These are phyloP conservation scores for Amazona guildingii DNA, from an alignment of 2,113 vertebrate genomes.

Conservation along the genomic window DNA sequence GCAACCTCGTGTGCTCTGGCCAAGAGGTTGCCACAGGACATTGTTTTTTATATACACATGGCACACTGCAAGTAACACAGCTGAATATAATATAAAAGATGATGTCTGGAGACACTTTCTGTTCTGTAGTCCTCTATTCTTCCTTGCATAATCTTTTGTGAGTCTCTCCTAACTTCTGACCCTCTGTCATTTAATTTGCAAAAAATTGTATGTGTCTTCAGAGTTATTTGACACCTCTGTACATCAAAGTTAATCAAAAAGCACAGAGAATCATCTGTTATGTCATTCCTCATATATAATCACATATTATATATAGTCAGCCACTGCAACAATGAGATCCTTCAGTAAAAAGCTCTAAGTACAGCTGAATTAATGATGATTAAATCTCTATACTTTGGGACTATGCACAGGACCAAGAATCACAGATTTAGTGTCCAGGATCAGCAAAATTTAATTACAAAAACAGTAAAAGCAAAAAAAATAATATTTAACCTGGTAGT, in stretches of 20 bases:
- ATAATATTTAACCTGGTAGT: slow-evolving; percentile 88
- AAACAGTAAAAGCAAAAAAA: not conserved
- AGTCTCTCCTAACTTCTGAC: not conserved
- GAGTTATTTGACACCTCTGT: not conserved
- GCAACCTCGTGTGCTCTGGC: not conserved
- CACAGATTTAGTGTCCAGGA: not conserved
- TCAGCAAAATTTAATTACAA: not conserved
- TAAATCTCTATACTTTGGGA: rapidly evolving
- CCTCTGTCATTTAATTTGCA: not conserved
- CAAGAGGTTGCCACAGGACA: not conserved
- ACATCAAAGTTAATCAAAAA: not conserved
- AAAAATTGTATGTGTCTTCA: not conserved
- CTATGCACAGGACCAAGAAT: not conserved
- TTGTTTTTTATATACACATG: rapidly evolving
- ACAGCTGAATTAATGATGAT: not conserved
- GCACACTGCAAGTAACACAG: not conserved
- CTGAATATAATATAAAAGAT: not conserved
- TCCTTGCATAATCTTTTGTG: not conserved
- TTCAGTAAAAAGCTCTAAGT: not conserved
- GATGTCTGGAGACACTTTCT: not conserved
- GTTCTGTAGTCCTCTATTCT: not conserved
- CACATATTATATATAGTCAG: not conserved
- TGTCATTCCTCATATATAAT: not conserved
- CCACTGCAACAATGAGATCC: not conserved
- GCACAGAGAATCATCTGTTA: not conserved